Conservation (phyloP, 2,888 invertebrate genomes). For the Allophyes oxyacanthae region DNA sequence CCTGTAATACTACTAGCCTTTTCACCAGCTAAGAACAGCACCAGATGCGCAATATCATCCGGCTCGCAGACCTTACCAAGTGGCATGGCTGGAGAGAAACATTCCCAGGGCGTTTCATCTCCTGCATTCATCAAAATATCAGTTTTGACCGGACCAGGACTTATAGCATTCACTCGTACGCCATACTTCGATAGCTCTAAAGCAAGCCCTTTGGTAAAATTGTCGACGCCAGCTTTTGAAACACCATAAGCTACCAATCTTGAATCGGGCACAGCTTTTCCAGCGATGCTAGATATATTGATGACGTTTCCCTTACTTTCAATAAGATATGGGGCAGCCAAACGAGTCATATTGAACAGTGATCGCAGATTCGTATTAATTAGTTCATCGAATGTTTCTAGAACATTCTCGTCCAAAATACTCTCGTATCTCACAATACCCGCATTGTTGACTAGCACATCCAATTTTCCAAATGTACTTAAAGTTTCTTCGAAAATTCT, state of each 20-base stretch:
- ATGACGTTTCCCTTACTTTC: conserved; percentile 66
- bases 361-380: conserved; percentile 64
- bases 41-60: conserved; percentile 60
- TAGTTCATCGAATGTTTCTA: conserved; percentile 59
- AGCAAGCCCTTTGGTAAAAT: conserved; percentile 93
- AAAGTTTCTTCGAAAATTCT: conserved; percentile 59
- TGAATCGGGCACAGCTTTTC: conserved; percentile 19
- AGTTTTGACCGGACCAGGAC: conserved; percentile 62
- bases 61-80: conserved; percentile 58
- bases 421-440: conserved; percentile 51
- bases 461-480: conserved; percentile 57
- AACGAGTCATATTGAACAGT: conserved; percentile 58
- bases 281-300: conserved; percentile 65
- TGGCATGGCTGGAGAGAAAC: conserved; percentile 37
- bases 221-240: conserved; percentile 94
- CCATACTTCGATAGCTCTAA: conserved; percentile 74
- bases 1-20: conserved; percentile 63
- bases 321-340: conserved; percentile 61
- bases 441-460: conserved; percentile 66
- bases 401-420: conserved; percentile 46
- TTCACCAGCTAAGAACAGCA: conserved; percentile 62
- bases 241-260: conserved; percentile 86
- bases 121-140: conserved; percentile 77
- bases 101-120: conserved; percentile 84
- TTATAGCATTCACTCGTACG: conserved; percentile 58